Evolutionary conservation across 2,888 invertebrate species (phyloP).

Genomic region (Himalopsyche anomala): DNA sequence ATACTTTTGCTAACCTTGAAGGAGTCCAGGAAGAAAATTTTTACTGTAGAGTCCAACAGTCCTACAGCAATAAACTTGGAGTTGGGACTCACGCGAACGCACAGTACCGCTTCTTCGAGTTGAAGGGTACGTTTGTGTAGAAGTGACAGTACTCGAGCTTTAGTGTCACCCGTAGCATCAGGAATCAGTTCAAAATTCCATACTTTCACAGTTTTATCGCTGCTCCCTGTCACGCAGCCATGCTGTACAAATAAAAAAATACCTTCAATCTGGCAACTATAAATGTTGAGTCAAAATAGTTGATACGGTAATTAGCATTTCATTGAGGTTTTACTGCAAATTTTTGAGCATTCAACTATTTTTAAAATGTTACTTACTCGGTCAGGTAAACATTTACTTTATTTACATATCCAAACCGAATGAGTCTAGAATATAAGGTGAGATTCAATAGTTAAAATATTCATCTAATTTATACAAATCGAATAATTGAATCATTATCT

Average conservation of each 20-base stretch:
- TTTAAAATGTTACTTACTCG: too few relatives aligned
- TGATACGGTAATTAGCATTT: too few relatives aligned
- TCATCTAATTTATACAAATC: too few relatives aligned
- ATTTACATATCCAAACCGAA: too few relatives aligned
- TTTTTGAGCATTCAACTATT: too few relatives aligned
- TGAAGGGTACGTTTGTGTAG: constrained; percentile 89
- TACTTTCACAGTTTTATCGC: constrained; percentile 93
- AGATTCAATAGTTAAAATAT: too few relatives aligned
- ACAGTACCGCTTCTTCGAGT: constrained; percentile 91
- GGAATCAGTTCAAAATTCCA: constrained; percentile 94
- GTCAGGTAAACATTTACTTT: too few relatives aligned
- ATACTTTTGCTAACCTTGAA: constrained; percentile 84
- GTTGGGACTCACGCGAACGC: constrained; percentile 89
- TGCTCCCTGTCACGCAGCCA: constrained; percentile 90
- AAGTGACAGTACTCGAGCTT: constrained; percentile 84
- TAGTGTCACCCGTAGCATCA: constrained; percentile 79
- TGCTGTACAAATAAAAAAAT: constrained; percentile 74
- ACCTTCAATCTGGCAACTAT: background rate
- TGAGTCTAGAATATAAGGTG: too few relatives aligned
- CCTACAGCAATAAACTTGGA: constrained; percentile 92
- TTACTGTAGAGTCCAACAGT: constrained; percentile 94
- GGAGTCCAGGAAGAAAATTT: constrained; percentile 95
- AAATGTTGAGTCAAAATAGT: too few relatives aligned
- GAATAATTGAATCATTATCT: too few relatives aligned
- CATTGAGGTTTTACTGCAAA: too few relatives aligned